Conservation (phyloP, 1,140 invertebrate genomes). For the Drosophila persimilis region DNA sequence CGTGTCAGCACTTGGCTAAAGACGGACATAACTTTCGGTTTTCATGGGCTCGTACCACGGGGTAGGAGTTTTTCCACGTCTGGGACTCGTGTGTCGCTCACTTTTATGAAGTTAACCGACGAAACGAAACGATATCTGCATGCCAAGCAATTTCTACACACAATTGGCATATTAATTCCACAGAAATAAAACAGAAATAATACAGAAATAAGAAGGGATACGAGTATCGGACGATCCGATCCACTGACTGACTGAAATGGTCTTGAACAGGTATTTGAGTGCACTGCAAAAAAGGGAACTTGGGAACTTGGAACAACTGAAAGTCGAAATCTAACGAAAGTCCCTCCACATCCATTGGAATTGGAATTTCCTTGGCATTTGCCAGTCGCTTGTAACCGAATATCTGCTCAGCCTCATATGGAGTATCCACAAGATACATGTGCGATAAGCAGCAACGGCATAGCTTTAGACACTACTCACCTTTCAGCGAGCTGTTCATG, state of each 20-base stretch:
- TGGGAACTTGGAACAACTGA: too few species aligned
- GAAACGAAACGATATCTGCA: constrained; percentile 52
- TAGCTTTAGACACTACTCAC: constrained; percentile 48
- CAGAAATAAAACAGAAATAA: constrained; percentile 11
- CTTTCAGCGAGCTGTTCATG: constrained; percentile 83
- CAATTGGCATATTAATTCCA: constrained; percentile 68
- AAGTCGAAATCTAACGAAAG: not conserved
- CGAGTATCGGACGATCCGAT: constrained; percentile 7
- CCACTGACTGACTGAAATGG: constrained; percentile 14
- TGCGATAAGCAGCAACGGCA: constrained; percentile 13
- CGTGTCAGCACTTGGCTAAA: constrained; percentile 55
- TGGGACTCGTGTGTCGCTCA: constrained; percentile 29
- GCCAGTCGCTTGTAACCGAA: constrained; percentile 52
- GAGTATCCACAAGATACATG: constrained; percentile 52
- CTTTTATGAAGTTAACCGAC: constrained; percentile 57
- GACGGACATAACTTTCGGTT: constrained; percentile 70
- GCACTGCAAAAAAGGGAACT: not conserved
- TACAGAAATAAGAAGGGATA: not conserved
- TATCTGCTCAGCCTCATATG: constrained; percentile 62
- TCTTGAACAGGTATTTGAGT: constrained; percentile 24
- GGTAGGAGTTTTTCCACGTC: constrained; percentile 21
- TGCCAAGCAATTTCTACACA: constrained; percentile 53
- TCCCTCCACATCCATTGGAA: constrained; percentile 4
- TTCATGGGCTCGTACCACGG: constrained; percentile 58
- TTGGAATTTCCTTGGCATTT: constrained; percentile 46